Evolutionary conservation across 2,888 invertebrate species (phyloP).

Genomic region (Arctia plantaginis): DNA sequence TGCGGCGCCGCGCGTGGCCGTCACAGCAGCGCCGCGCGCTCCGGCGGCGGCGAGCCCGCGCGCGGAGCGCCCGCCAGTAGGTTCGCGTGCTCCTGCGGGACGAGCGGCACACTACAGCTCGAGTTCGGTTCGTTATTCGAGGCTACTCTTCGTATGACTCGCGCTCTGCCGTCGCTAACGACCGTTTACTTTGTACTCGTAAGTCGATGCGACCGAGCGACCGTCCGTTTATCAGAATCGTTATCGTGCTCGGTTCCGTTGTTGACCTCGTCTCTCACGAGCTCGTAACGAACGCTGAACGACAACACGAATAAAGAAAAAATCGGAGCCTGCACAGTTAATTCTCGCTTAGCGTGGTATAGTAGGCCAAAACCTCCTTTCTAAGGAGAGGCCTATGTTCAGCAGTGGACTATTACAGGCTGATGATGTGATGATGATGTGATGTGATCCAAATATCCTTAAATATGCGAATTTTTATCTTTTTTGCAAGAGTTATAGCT

Average conservation of each 20-base stretch:
- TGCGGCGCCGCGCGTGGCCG: background rate
- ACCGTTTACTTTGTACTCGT: background rate
- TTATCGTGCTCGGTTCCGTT: no score
- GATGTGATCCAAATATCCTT: no score
- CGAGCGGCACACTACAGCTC: background rate
- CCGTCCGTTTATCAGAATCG: no score
- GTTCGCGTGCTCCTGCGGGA: constrained; percentile 62
- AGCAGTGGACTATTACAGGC: no score
- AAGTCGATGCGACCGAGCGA: background rate
- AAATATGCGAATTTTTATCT: no score
- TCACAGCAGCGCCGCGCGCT: constrained; percentile 72
- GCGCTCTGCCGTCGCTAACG: background rate
- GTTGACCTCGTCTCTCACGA: no score
- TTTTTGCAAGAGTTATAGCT: no score
- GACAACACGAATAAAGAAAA: background rate
- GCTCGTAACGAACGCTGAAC: background rate
- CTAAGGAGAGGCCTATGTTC: no score
- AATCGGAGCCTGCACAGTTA: background rate
- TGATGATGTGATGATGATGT: no score
- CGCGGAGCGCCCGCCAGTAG: constrained; percentile 60
- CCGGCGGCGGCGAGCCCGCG: constrained; percentile 56
- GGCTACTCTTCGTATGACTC: background rate
- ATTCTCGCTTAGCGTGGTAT: background rate
- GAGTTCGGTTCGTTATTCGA: no score
- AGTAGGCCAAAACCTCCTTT: no score